Conservation (phyloP, 2,113 vertebrate genomes). For the Heteronetta atricapilla region DNA sequence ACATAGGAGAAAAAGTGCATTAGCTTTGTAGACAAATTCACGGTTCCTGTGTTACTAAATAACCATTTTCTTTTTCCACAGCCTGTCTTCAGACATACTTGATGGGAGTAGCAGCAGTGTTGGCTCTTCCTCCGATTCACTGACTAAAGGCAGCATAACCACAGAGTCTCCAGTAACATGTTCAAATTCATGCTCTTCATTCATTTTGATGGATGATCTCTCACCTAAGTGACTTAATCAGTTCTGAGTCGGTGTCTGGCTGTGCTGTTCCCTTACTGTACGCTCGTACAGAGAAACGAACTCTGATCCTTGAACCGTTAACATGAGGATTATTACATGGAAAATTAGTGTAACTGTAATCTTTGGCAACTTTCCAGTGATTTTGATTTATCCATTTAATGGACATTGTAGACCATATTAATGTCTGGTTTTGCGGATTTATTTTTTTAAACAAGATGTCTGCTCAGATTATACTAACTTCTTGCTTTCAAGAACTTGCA, state of each 20-base stretch:
- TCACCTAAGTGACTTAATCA: conserved; percentile 88
- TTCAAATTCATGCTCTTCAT: conserved; percentile 80
- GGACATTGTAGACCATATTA: conserved; percentile 55
- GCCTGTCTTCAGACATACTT: conserved; percentile 88
- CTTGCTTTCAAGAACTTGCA: conserved; percentile 56
- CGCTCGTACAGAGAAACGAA: conserved; percentile 51
- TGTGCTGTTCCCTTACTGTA: conserved; percentile 63
- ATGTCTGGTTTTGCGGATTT: conserved; percentile 63
- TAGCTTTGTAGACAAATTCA: neutral
- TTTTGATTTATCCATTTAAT: conserved; percentile 61
- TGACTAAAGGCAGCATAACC: conserved; percentile 90
- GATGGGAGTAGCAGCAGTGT: conserved; percentile 91
- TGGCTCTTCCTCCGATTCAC: conserved; percentile 88
- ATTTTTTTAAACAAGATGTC: conserved; percentile 62
- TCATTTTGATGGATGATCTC: conserved; percentile 88
- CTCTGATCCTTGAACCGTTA: conserved; percentile 68
- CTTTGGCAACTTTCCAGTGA: conserved; percentile 61
- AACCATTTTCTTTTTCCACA: conserved; percentile 68
- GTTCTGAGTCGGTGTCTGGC: conserved; percentile 65
- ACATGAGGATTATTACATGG: conserved; percentile 61
- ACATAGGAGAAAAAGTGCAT: rapidly evolving
- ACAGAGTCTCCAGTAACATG: conserved; percentile 89
- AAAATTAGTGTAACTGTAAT: conserved; percentile 45
- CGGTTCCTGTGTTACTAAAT: neutral
- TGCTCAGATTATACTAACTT: conserved; percentile 67